Base-by-base conservation (phyloP, 2,888 invertebrate genomes). In the Altica lythri region DNA sequence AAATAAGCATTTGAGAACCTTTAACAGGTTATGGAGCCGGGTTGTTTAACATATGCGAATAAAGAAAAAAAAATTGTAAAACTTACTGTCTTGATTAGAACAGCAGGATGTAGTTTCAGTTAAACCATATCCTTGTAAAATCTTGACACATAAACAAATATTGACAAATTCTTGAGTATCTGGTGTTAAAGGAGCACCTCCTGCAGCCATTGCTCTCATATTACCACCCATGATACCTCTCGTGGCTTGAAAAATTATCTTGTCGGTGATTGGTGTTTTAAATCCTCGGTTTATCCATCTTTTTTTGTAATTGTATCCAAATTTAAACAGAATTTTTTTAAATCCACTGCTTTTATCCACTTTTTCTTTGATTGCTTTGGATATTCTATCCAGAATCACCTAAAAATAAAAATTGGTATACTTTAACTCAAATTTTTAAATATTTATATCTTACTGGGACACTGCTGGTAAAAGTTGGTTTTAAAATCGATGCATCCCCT, bases 81-180 rank as follows among this genome's bases (percentile, higher is more conserved):
- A 79, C 81, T 76, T 73, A 86, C 86, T 76, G 75, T 89, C 87
- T 88, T 89, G 88, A 50, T 90, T 89, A 51, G 89, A 86, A 45
- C 95, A 95, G 69, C 92, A 92, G 1, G 96, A 95, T 63, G 92
- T 90, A 10, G 96, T 95, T 83, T 98, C 98, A 0, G 98, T 98
- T 57, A 98, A 84, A 1, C 97, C 98, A 78, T 97, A 98, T 43
- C 96, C 97, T 72, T 93, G 92, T 53, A 91, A 85, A 30, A 98
- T 86, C 60, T 88, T 88, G 58, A 90, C 87, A 75, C 95, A 95
- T 59, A 98, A 83, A 73, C 95, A 95, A 57, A 91, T 84, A 75
- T 90, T 88, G 67, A 93, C 89, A 79, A 96, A 95, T 72, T 90
- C 85, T 75, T 97, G 96, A 9, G 97, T 96, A 74, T 96, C 95